Conservation (phyloP, 2,113 vertebrate genomes). For the Bubo blakistoni region DNA sequence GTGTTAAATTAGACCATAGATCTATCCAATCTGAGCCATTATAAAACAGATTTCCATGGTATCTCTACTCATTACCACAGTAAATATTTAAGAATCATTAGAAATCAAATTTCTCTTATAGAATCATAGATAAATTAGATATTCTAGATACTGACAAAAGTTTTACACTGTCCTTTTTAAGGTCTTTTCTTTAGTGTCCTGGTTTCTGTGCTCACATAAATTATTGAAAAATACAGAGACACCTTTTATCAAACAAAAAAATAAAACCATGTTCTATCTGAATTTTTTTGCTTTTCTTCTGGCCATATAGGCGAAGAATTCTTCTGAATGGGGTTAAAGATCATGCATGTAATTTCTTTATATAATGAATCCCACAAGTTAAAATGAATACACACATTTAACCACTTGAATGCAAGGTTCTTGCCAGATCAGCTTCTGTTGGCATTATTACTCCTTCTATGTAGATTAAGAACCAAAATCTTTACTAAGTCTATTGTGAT, state of each 20-base stretch:
- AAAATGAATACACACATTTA: background rate
- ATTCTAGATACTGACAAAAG: background rate
- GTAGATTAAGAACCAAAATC: background rate
- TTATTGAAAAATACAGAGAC: background rate
- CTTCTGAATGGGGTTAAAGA: background rate
- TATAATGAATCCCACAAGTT: background rate
- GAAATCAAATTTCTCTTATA: background rate
- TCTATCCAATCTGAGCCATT: background rate
- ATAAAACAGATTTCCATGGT: fast-evolving
- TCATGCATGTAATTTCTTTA: background rate
- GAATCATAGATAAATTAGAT: background rate
- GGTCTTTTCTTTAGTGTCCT: background rate
- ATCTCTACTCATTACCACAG: background rate
- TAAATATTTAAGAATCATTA: background rate
- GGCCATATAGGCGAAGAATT: background rate
- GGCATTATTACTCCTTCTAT: background rate
- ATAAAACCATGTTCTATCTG: background rate
- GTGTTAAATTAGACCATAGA: background rate
- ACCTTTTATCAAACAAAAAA: background rate
- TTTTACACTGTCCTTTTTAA: background rate
- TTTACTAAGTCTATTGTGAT: background rate
- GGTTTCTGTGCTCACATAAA: background rate
- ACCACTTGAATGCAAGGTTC: background rate
- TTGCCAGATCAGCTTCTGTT: background rate
- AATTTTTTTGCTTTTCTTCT: background rate